Conservation (phyloP, 2,797 vertebrate genomes). For the Mormyrus proboscirostris region DNA sequence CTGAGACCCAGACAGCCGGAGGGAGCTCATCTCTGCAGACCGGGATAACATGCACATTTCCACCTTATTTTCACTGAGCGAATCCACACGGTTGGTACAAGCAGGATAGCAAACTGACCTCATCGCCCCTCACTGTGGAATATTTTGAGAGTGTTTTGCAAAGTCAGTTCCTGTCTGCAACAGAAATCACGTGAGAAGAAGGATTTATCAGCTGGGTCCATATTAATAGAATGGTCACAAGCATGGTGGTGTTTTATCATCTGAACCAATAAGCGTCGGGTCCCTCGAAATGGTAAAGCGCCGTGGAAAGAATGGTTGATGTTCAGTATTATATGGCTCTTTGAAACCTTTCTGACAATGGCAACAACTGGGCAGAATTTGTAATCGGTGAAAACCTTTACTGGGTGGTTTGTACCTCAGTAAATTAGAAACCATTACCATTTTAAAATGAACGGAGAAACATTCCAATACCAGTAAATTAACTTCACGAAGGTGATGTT, state of each 20-base stretch:
- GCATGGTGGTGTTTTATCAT: background rate
- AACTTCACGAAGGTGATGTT: background rate
- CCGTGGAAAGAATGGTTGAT: background rate
- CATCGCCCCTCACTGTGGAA: slow-evolving; percentile 6
- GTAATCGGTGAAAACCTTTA: background rate
- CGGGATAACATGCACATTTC: background rate
- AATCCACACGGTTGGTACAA: background rate
- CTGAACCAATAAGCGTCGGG: background rate
- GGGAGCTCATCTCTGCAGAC: background rate
- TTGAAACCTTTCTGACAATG: background rate
- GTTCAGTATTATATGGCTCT: background rate
- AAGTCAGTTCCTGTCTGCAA: slow-evolving; percentile 13
- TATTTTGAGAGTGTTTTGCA: slow-evolving; percentile 18
- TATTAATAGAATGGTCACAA: slow-evolving; percentile 17
- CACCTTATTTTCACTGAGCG: background rate
- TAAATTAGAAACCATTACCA: background rate
- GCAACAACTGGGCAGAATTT: background rate
- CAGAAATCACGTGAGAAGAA: background rate
- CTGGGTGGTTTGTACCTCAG: background rate
- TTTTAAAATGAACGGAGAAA: background rate
- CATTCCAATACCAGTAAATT: slow-evolving; percentile 12
- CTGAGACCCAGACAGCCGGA: background rate
- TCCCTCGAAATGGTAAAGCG: background rate
- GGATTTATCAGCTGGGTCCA: slow-evolving; percentile 12
- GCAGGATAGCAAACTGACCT: background rate